phyloP scores from a whole-genome alignment of 2,113 vertebrate species.

The Tursiops truncatus region DNA sequence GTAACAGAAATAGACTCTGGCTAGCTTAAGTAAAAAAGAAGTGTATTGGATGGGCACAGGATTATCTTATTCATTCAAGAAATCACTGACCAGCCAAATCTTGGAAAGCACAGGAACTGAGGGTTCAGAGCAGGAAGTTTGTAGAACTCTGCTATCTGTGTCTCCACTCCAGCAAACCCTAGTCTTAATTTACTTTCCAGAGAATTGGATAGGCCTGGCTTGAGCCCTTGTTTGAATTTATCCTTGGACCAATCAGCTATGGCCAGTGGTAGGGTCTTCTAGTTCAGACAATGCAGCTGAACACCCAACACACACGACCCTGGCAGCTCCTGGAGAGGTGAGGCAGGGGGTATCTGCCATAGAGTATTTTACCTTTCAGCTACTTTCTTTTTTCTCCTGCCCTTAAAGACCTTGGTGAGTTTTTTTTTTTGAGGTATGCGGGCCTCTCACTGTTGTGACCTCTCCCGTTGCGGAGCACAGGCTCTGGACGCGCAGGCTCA shows the following conservation, averaged over 20 bases:
- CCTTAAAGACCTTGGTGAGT: neutral
- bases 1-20: neutral
- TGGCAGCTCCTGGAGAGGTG: neutral
- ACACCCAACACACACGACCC: neutral
- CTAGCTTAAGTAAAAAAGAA: constrained; percentile 1
- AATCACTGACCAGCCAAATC: neutral
- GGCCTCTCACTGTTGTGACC: too few species aligned
- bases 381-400: neutral
- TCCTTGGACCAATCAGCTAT: neutral
- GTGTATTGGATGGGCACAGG: neutral
- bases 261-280: neutral
- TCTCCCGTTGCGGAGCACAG: too few species aligned
- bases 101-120: neutral
- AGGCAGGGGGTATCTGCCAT: neutral
- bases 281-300: neutral
- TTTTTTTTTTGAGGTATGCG: neutral
- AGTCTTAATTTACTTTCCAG: neutral
- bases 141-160: neutral
- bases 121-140: neutral
- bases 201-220: neutral
- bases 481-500: too few species aligned
- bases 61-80: neutral
- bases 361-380: neutral
- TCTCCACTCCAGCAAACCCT: neutral
- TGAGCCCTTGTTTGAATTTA: neutral